Evolutionary conservation across 1,140 invertebrate species (phyloP).

Genomic region (Papilio glaucus): DNA sequence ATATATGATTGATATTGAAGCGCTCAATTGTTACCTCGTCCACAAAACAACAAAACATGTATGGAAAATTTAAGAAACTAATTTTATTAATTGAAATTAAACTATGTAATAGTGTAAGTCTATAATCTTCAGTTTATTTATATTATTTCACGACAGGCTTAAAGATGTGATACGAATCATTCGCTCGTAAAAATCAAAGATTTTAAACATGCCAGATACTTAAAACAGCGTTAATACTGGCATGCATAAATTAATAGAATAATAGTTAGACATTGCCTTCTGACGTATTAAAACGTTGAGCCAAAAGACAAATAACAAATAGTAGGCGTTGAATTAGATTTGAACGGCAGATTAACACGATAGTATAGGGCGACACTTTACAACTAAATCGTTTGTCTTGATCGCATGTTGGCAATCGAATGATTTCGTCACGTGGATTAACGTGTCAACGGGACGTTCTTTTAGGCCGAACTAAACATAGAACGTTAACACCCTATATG

Average conservation of each 20-base stretch:
- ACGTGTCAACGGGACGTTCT: constrained; percentile 21
- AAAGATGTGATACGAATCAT: not conserved
- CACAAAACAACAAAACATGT: too few relatives aligned
- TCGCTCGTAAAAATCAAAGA: not conserved
- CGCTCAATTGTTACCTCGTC: too few relatives aligned
- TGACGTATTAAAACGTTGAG: not conserved
- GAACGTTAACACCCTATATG: constrained; percentile 22
- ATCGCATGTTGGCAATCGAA: constrained; percentile 23
- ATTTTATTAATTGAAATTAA: too few relatives aligned
- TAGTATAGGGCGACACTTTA: not conserved
- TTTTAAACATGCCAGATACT: not conserved
- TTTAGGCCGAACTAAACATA: constrained; percentile 23
- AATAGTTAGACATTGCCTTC: not conserved
- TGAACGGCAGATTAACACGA: not conserved
- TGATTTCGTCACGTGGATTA: constrained; percentile 21
- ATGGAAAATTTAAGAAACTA: too few relatives aligned
- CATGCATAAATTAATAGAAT: not conserved
- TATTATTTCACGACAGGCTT: too few relatives aligned
- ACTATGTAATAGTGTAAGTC: too few relatives aligned
- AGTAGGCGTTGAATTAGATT: not conserved
- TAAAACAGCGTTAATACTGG: not conserved
- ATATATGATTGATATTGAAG: too few relatives aligned
- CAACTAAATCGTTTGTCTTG: constrained; percentile 23
- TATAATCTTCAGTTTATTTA: too few relatives aligned
- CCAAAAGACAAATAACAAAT: not conserved